A percentile compares a stretch with the other conserved stretches of the same genome.
Conservation (phyloP, 1,140 invertebrate species). For the Rhagoletis zephyria region DNA sequence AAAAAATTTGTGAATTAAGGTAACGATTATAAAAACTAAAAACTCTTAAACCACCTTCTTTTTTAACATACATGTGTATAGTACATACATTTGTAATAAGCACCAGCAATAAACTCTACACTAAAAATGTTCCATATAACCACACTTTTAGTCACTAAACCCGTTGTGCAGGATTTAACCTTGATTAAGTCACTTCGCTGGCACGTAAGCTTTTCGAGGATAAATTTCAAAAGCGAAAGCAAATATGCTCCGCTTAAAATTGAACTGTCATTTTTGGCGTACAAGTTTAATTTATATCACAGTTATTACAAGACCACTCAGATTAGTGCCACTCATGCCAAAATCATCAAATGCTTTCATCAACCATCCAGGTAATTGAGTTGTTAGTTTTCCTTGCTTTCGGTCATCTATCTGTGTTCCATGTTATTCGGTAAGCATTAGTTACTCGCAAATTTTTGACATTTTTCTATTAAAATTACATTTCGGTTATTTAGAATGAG, state of each 20-base stretch:
- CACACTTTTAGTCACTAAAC: no score
- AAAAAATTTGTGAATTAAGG: no score
- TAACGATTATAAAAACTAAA: no score
- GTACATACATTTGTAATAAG: no score
- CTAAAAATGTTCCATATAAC: no score
- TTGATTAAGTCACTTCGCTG: no score
- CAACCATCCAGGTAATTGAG: constrained; percentile 41
- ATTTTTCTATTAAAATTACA: constrained; percentile 45
- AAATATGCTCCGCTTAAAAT: background rate
- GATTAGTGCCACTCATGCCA: constrained; percentile 23
- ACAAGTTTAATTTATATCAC: constrained; percentile 35
- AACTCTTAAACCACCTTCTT: no score
- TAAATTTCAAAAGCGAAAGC: background rate
- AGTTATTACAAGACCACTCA: background rate
- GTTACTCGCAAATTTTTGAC: constrained; percentile 32
- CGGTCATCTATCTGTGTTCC: background rate
- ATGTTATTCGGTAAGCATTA: constrained; percentile 9
- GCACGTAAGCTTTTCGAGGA: background rate
- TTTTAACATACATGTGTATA: no score
- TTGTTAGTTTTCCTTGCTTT: constrained; percentile 1
- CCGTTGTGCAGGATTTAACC: no score
- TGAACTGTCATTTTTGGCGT: constrained; percentile 22
- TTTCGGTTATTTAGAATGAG: constrained; percentile 29
- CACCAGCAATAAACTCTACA: no score
- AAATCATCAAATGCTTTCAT: constrained; percentile 35